Evolutionary conservation across 2,113 vertebrate genomes (phyloP), one percentile per base, ranked within the genome.

Genomic region (Tautogolabrus adspersus): DNA sequence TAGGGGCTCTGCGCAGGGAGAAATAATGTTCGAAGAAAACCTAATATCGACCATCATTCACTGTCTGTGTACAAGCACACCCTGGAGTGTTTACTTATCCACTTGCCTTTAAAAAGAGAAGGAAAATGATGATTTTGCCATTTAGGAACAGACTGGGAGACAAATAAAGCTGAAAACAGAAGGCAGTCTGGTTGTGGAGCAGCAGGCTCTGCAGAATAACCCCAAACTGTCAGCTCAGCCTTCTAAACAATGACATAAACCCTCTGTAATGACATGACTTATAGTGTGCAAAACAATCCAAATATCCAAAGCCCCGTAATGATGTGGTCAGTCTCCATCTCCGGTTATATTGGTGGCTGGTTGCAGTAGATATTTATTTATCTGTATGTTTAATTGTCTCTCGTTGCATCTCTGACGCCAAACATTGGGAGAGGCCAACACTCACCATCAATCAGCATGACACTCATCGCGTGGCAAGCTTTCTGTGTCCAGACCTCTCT

Each of bases 361-460:
- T 49, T 62, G 6, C 56, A 59, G 21, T 11, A 38, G 13, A 64
- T 60, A 49, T 81, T 64, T 58, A 71, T 56, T 38, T 3, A 63
- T 72, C 42, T 74, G 60, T 21, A 19, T 70, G 47, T 30, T 79
- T 37, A 75, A 61, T 60, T 66, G 34, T 68, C 23, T 44, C 18
- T 44, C 18, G 21, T 69, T 56, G 51, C 60, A 59, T 67, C 63
- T 54, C 55, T 78, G 72, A 62, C 58, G 66, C 47, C 21, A 16
- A 73, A 56, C 44, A 26, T 5, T 55, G 40, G 66, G 61, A 65
- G 68, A 66, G 54, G 58, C 82, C 59, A 74, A 56, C 51, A 37
- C 37, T 22, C 61, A 55, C 59, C 81, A 87, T 91, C 78, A 72
- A 67, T 86, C 87, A 87, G 54, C 57, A 8, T 79, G 77, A 80